Evolutionary conservation across 2,888 invertebrate species (phyloP), one percentile per base, ranked within the genome.

Genomic region (Glyphotaelius pellucidus): DNA sequence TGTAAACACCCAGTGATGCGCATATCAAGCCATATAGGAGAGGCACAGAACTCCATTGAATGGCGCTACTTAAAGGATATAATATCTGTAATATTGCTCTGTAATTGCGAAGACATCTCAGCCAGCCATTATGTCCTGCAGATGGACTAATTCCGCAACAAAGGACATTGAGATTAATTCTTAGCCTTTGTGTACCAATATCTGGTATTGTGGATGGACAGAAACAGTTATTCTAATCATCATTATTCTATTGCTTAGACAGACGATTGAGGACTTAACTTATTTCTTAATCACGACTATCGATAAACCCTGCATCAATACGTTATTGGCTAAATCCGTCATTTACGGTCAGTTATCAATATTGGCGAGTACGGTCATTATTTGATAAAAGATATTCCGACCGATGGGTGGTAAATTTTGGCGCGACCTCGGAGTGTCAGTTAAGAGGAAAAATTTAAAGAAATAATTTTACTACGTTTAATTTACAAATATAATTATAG

Each of bases 91-190:
- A 81, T 90, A 90, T 90, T 90, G 42, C 83, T 35, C 79, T 25
- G 47, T 84, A 89, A 84, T 91, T 91, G 91, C 83, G 35, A 67
- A 79, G 89, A 67, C 91, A 91, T 91, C 91, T 91, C 89, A 89
- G 84, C 84, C 83, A 84, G 42, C 38, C 91, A 91, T 91, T 91
- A 84, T 67, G 91, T 89, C 89, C 91, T 83, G 35, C 52, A 25
- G 84, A 42, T 47, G 91, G 79, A 52, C 89, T 91, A 89, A 89
- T 89, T 79, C 79, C 79, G 4, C 38, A 38, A 91, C 91, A 91
- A 91, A 91, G 91, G 89, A 38, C 25, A 42, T 30, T n/a, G 79
- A 88, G 88, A 89, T 80, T 89, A 38, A 80, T 35, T 80, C 42
- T 31, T 42, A 42, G n/a, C 81, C 81, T 81, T 90, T 81, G 90